A percentile compares a stretch with the other conserved stretches of the same genome.
Conservation (phyloP, 2,888 invertebrate species). For the Limnephilus auricula region DNA sequence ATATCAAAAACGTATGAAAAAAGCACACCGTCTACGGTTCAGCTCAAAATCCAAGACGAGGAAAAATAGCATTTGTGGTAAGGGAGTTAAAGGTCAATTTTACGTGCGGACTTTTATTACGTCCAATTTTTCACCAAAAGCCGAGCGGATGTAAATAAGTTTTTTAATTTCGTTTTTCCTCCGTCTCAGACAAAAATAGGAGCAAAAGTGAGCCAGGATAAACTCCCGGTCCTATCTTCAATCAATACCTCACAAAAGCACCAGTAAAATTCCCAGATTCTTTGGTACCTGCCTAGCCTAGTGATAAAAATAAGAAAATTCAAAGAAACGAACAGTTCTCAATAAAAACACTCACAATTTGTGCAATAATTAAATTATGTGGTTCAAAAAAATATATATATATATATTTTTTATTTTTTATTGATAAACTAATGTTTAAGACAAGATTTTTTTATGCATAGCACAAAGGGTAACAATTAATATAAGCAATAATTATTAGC, state of each 20-base stretch:
- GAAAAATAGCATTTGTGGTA: background rate
- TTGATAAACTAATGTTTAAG: too few relatives aligned
- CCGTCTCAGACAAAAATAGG: background rate
- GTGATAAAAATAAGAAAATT: background rate
- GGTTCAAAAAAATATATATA: too few relatives aligned
- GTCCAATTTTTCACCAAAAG: slow-evolving; percentile 2
- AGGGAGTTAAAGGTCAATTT: background rate
- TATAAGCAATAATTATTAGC: too few relatives aligned
- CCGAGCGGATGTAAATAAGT: background rate
- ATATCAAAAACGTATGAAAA: background rate
- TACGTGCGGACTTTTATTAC: background rate
- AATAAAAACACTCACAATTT: too few relatives aligned
- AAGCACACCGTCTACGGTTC: background rate
- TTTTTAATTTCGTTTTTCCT: background rate
- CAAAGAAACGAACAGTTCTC: background rate
- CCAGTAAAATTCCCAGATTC: background rate
- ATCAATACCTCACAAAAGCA: background rate
- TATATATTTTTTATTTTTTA: too few relatives aligned
- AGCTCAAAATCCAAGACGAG: background rate
- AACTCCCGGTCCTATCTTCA: background rate
- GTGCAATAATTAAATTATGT: too few relatives aligned
- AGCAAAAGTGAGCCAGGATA: background rate
- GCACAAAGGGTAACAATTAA: too few relatives aligned
- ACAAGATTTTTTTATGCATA: too few relatives aligned
- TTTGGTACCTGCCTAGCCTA: background rate